A percentile compares a stretch with the other conserved stretches of the same genome.
These are phyloP conservation scores for Lasioglossum albipes DNA, from an alignment of 1,140 invertebrate species.

Conservation along the genomic window DNA sequence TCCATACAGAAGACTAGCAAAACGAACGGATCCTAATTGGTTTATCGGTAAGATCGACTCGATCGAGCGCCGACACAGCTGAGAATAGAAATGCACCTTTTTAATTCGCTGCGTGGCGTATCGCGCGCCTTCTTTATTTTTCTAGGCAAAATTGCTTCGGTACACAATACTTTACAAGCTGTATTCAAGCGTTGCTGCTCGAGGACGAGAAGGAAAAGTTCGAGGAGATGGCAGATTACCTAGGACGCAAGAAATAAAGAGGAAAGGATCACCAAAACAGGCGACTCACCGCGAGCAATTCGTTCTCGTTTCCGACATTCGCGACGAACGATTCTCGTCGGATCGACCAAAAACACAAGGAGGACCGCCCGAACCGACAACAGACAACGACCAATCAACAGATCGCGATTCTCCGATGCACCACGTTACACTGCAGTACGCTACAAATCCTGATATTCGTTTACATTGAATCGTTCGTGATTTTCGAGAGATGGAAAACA, in stretches of 20 bases:
- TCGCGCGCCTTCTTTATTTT: slow-evolving; percentile 36
- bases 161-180: slow-evolving; percentile 84
- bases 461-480: background rate
- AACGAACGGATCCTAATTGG: background rate
- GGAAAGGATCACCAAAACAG: slow-evolving; percentile 38
- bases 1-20: too few relatives aligned
- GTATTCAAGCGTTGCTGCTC: slow-evolving; percentile 82
- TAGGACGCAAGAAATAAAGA: slow-evolving; percentile 80
- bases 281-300: slow-evolving; percentile 38
- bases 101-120: slow-evolving; percentile 1
- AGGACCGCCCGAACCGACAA: background rate
- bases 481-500: background rate
- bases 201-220: slow-evolving; percentile 82
- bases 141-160: slow-evolving; percentile 83
- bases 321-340: background rate
- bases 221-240: slow-evolving; percentile 83
- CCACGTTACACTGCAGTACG: background rate
- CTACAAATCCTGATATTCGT: background rate
- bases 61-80: background rate
- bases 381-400: background rate
- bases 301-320: background rate
- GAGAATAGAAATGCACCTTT: background rate
- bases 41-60: background rate
- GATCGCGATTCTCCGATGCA: background rate
- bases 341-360: slow-evolving; percentile 13